phyloP scores from a whole-genome alignment of 2,113 vertebrate genomes.

The Hyperopisus bebe region DNA sequence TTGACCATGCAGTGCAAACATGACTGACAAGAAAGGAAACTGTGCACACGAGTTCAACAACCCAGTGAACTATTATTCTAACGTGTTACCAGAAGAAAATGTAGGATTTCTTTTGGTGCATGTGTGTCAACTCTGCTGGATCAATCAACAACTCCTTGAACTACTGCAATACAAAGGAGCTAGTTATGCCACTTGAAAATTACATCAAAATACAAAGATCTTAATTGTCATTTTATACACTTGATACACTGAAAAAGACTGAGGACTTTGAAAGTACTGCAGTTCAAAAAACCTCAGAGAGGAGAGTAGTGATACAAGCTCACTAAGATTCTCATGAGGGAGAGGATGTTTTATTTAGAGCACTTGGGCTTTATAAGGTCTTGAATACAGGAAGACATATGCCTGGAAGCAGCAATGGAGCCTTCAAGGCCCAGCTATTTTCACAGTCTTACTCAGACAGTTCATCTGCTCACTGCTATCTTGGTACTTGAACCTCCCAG shows the following conservation, averaged over 20 bases:
- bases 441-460: neutral
- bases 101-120: neutral
- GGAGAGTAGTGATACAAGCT: neutral
- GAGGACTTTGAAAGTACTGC: neutral
- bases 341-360: neutral
- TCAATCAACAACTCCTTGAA: neutral
- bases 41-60: neutral
- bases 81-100: neutral
- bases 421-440: neutral
- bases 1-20: neutral
- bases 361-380: neutral
- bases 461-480: neutral
- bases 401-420: neutral
- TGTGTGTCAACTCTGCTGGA: neutral
- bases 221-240: neutral
- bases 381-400: neutral
- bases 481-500: neutral
- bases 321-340: neutral
- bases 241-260: neutral
- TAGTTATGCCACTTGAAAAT: neutral
- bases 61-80: neutral
- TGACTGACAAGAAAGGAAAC: neutral
- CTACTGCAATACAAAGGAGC: neutral
- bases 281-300: neutral
- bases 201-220: neutral